Evolutionary conservation across 37 sponge, comb jelly and placozoan genomes (phyloP).

Genomic region (Bolinopsis microptera): DNA sequence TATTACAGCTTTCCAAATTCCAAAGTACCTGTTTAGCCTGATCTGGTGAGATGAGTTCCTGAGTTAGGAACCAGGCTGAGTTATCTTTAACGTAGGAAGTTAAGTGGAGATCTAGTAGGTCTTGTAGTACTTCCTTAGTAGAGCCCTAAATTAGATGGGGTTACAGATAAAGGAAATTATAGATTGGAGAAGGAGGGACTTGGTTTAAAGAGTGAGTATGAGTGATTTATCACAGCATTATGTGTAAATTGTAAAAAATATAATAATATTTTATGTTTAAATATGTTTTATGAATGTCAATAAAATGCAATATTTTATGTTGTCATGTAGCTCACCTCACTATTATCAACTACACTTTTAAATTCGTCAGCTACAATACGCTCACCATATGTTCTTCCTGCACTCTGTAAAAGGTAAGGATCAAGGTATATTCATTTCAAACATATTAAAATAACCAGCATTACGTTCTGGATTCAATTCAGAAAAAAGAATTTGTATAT

Average conservation of each 20-base stretch:
- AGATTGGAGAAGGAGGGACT: neutral
- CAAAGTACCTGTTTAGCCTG: slow-evolving; percentile 56
- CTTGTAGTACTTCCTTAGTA: neutral
- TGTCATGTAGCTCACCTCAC: neutral
- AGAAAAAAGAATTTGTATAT: too few species aligned
- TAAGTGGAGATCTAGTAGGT: slow-evolving; percentile 42
- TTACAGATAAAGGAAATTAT: neutral
- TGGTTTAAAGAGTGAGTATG: neutral
- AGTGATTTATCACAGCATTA: too few species aligned
- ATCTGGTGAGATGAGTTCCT: neutral
- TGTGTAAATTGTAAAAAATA: too few species aligned
- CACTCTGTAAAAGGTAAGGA: neutral
- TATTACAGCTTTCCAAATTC: too few species aligned
- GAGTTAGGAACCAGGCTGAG: slow-evolving; percentile 44
- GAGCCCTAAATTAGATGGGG: neutral
- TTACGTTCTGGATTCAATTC: too few species aligned
- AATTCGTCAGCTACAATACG: slow-evolving; percentile 41
- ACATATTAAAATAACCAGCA: too few species aligned
- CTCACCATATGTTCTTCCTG: slow-evolving; percentile 48
- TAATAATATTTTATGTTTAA: neutral
- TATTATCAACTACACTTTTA: neutral
- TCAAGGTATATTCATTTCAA: too few species aligned
- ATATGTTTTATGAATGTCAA: too few species aligned
- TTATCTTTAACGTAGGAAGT: neutral
- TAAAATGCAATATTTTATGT: too few species aligned